Conservation (phyloP, 2,888 invertebrate genomes). For the Noctua pronuba region DNA sequence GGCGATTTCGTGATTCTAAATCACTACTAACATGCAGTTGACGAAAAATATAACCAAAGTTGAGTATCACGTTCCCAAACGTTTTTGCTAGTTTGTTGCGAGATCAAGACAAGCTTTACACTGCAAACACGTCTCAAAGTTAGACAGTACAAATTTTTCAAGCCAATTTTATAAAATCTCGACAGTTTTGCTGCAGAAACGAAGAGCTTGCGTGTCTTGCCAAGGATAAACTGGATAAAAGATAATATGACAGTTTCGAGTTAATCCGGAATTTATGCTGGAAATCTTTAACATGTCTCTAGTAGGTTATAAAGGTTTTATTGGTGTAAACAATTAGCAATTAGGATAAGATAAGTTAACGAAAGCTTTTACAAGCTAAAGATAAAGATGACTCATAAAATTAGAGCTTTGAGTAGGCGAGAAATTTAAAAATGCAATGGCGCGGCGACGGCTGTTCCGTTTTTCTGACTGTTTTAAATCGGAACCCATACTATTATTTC, state of each 20-base stretch:
- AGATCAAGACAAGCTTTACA: conserved; percentile 11
- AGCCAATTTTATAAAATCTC: conserved; percentile 42
- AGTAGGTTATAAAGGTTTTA: background rate
- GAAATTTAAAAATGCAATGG: background rate
- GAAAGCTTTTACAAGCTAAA: background rate
- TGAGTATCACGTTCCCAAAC: background rate
- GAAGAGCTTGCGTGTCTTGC: conserved; percentile 8
- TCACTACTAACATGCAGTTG: background rate
- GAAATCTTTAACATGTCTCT: background rate
- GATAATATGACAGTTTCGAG: conserved; percentile 13
- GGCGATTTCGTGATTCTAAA: background rate
- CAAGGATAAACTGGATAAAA: conserved; percentile 23
- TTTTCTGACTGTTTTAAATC: background rate
- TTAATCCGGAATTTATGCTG: background rate
- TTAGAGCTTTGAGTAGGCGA: background rate
- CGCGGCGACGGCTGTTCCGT: too few species aligned
- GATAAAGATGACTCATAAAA: conserved; percentile 13
- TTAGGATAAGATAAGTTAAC: background rate
- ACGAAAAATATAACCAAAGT: background rate
- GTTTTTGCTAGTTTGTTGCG: background rate
- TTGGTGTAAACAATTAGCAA: conserved; percentile 30
- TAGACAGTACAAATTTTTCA: conserved; percentile 23
- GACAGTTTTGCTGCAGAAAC: conserved; percentile 28
- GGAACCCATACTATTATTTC: background rate
- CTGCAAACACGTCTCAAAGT: conserved; percentile 38